phyloP scores from a whole-genome alignment of 2,888 invertebrate genomes.

The Drosophila cracens region DNA sequence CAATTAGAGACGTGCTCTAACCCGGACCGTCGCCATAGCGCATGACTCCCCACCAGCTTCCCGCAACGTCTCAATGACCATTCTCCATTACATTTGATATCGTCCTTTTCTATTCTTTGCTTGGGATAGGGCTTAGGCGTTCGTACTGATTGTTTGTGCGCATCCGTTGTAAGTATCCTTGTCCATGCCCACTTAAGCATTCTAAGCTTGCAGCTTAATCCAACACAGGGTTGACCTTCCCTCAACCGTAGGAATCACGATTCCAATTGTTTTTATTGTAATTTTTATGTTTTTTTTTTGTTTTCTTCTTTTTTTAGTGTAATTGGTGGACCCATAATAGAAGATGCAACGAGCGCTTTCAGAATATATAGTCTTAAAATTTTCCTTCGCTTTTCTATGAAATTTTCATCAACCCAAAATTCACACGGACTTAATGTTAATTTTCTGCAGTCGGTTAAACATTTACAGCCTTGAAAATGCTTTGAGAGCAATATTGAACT shows the following conservation, averaged over 20 bases:
- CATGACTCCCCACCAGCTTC: conserved; percentile 22
- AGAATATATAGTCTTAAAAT: not conserved
- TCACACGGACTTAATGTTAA: not conserved
- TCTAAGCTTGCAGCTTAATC: conserved; percentile 75
- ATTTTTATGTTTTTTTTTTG: conserved; percentile 37
- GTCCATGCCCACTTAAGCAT: conserved; percentile 75
- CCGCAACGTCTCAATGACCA: conserved; percentile 33
- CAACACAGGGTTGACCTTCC: conserved; percentile 64
- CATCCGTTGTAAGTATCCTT: conserved; percentile 49
- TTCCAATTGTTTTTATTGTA: conserved; percentile 45
- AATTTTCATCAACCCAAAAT: not conserved
- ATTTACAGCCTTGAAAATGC: not conserved
- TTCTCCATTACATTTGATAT: conserved; percentile 50
- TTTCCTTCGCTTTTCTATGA: not conserved
- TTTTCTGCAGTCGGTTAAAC: not conserved
- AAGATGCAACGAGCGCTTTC: not conserved
- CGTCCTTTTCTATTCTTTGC: conserved; percentile 41
- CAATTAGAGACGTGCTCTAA: conserved; percentile 70
- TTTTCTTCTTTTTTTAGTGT: not conserved
- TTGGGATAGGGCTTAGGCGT: conserved; percentile 63
- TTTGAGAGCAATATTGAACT: not conserved
- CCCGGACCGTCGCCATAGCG: conserved; percentile 48
- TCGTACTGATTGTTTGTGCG: conserved; percentile 42
- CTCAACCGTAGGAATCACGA: conserved; percentile 41
- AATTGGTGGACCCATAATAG: not conserved